Conservation (phyloP, 2,113 vertebrate species). For the Mohoua ochrocephala region DNA sequence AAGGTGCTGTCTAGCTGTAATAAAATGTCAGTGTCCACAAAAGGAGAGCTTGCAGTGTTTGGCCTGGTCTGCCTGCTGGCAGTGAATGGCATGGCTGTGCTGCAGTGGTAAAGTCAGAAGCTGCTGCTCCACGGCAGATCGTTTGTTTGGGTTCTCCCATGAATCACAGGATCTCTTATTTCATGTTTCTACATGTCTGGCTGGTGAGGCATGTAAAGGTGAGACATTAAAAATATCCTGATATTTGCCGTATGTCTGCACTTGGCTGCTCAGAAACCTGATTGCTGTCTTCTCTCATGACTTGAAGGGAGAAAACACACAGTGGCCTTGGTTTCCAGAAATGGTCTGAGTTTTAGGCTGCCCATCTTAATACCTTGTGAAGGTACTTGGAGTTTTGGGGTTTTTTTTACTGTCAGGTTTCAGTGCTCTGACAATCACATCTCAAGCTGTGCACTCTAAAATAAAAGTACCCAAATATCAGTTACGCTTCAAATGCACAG, state of each 20-base stretch:
- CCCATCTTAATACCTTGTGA: neutral
- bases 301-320: neutral
- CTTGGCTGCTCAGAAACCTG: neutral
- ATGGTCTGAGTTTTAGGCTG: neutral
- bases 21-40: neutral
- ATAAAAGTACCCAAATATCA: neutral
- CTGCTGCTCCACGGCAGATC: neutral
- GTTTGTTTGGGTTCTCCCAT: neutral
- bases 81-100: neutral
- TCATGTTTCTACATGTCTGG: neutral
- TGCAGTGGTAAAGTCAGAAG: neutral
- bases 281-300: neutral
- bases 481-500: neutral
- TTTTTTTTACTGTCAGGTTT: neutral
- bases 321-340: neutral
- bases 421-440: neutral
- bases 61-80: neutral
- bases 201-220: neutral
- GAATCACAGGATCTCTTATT: neutral
- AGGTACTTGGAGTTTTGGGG: neutral
- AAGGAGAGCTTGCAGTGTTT: neutral
- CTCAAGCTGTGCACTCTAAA: neutral
- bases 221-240: neutral
- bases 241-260: neutral
- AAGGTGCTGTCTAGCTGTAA: neutral